Percentiles rank a stretch among this genome's conserved stretches.
phyloP scores from a whole-genome alignment of 2,797 vertebrate genomes.

The Muscicapa striata region DNA sequence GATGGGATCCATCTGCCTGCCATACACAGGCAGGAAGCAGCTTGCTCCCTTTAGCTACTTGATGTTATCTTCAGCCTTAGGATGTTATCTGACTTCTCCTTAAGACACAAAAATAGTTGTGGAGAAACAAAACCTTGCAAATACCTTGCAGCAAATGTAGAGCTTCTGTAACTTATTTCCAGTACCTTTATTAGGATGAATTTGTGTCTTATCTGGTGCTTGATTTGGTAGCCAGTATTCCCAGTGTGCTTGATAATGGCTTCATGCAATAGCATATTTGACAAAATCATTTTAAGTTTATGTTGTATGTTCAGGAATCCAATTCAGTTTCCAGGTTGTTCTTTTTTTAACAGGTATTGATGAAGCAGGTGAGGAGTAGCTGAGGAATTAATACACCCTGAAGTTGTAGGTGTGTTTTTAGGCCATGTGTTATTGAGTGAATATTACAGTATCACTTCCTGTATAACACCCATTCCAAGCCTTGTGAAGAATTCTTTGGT shows the following conservation, averaged over 20 bases:
- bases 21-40: background rate
- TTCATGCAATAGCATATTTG: background rate
- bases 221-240: background rate
- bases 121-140: background rate
- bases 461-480: background rate
- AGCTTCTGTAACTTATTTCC: background rate
- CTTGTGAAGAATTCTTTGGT: background rate
- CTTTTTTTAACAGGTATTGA: background rate
- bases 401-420: background rate
- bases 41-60: background rate
- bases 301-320: background rate
- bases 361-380: background rate
- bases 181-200: background rate
- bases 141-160: background rate
- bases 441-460: background rate
- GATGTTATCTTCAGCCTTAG: constrained; percentile 21
- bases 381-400: background rate
- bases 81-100: background rate
- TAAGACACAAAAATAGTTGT: background rate
- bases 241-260: background rate
- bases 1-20: background rate
- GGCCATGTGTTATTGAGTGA: background rate
- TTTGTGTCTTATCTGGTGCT: background rate
- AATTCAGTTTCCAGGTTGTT: background rate
- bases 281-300: background rate